Evolutionary conservation across 1,140 invertebrate species (phyloP).

Genomic region (Ostrea denselamellosa): DNA sequence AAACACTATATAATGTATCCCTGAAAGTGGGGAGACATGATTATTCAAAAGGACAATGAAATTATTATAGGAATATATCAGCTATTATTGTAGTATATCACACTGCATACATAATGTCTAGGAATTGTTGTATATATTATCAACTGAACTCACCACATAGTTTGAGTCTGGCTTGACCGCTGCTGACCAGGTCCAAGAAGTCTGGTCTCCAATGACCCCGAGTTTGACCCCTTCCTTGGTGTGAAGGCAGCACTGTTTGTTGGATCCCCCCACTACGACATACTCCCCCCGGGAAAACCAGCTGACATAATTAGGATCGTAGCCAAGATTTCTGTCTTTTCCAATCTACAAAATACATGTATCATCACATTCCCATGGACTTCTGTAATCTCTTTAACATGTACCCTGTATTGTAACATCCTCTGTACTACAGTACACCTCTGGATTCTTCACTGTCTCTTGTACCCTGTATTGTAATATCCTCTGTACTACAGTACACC

Average conservation of each 20-base stretch:
- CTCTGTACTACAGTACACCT: too few relatives aligned
- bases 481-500: too few relatives aligned
- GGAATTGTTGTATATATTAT: not conserved
- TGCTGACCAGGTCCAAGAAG: conserved; percentile 93
- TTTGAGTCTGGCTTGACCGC: conserved; percentile 87
- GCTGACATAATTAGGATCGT: conserved; percentile 88
- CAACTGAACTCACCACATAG: conserved; percentile 83
- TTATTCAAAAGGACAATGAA: too few relatives aligned
- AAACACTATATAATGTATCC: too few relatives aligned
- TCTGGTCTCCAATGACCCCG: conserved; percentile 85
- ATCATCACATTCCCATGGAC: not conserved
- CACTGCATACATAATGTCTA: too few relatives aligned
- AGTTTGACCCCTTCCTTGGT: conserved; percentile 92
- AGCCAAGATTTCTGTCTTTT: conserved; percentile 88
- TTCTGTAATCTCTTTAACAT: too few relatives aligned
- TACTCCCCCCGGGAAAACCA: conserved; percentile 91
- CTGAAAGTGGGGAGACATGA: too few relatives aligned
- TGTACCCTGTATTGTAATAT: too few relatives aligned
- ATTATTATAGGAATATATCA: too few relatives aligned
- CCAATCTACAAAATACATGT: conserved; percentile 79
- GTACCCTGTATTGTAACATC: too few relatives aligned
- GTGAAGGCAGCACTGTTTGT: conserved; percentile 87
- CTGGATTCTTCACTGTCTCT: too few relatives aligned
- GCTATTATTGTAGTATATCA: too few relatives aligned
- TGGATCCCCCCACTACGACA: conserved; percentile 90